Evolutionary conservation across 2,888 invertebrate genomes (phyloP), one percentile per base, ranked within the genome.

Genomic region (Meganola albula): DNA sequence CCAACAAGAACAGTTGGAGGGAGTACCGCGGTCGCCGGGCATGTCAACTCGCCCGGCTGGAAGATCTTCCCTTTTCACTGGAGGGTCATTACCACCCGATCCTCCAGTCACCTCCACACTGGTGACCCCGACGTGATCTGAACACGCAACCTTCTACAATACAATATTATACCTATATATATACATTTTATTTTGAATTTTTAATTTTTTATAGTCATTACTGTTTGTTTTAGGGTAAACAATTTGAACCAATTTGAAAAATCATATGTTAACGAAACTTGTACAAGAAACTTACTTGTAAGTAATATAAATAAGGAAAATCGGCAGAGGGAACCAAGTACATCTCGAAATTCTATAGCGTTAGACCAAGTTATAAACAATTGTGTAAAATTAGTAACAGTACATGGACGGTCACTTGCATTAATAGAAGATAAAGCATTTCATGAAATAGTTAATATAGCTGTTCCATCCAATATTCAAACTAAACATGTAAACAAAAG

Each of bases 291-390:
- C 22, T 5, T 21, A 3, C 9, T 22, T 21, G 13, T 32, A 32
- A 10, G 9, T 9, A 27, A 34, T 28, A 28, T 34, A 24, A 34
- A 34, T 28, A 34, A 34, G 18, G 28, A 34, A 28, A 34, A 34
- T 18, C 28, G 24, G 7, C 23, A 28, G 16, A n/a, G 24, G 11
- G 16, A 24, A 28, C 24, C 24, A 34, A 34, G 7, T 8, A 24
- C 27, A 12, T 34, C 20, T 18, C 27, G 23, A 28, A 11, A 31
- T 20, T 31, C 25, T 16, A 18, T 18, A 34, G 23, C 24, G 11
- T 22, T 13, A 33, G 28, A 28, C 3, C 10, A 24, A 28, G 28
- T 34, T 28, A 28, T 24, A 24, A 13, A 24, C 14, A 34, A 34
- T 25, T 12, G 20, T 29, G 21, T 24, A 3, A 24, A 24, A 24